Evolutionary conservation across 2,797 vertebrate species (phyloP).

Genomic region (Setipinna tenuifilis): DNA sequence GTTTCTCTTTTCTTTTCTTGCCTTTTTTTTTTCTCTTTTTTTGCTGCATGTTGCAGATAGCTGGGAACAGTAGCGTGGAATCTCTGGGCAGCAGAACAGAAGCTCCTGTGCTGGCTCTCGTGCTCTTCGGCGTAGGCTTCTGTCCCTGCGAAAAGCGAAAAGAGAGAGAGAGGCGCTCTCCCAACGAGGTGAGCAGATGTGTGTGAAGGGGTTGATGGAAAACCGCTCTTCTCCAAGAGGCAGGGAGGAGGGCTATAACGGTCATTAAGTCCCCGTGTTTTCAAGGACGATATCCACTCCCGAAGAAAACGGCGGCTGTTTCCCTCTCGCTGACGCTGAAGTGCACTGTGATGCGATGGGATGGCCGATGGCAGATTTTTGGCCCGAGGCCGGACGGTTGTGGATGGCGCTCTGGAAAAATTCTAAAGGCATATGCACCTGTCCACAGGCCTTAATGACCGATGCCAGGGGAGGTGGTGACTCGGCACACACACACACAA

Average conservation of each 20-base stretch:
- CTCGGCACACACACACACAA: not conserved
- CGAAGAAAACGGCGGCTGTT: not conserved
- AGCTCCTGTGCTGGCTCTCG: constrained; percentile 9
- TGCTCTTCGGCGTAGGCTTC: no score
- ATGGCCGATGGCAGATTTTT: no score
- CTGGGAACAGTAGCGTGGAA: constrained; percentile 51
- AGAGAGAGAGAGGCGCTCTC: constrained; percentile 15
- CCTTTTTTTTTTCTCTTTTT: not conserved
- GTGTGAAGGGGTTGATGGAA: constrained; percentile 23
- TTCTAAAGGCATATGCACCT: not conserved
- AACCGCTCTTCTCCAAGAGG: constrained; percentile 48
- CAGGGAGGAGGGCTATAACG: constrained; percentile 49
- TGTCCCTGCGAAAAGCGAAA: no score
- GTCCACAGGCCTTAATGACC: not conserved
- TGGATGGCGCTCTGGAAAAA: no score
- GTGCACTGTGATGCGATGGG: no score
- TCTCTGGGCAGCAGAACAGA: constrained; percentile 46
- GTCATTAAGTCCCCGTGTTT: constrained; percentile 39
- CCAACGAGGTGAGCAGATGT: constrained; percentile 55
- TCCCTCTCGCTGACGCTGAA: no score
- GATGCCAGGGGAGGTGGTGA: not conserved
- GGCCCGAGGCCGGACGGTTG: no score
- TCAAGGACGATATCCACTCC: constrained; percentile 45
- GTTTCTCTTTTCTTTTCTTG: not conserved
- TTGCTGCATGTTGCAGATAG: constrained; percentile 41